phyloP scores from a whole-genome alignment of 2,888 invertebrate species.

The Pandemis corylana region DNA sequence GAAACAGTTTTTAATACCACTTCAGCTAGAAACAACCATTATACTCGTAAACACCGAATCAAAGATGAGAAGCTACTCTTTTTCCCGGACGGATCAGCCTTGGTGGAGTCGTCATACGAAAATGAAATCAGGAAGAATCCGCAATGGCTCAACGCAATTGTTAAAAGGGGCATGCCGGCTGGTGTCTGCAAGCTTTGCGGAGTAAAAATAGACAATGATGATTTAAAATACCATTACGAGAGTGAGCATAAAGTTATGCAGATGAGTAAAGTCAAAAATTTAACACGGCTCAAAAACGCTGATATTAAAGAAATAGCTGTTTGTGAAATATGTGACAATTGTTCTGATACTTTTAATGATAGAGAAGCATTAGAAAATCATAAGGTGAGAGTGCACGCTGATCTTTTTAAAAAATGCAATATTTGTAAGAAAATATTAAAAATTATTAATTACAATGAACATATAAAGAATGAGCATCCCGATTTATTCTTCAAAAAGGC shows the following conservation, averaged over 20 bases:
- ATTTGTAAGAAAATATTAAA: constrained; percentile 2
- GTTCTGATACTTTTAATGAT: constrained; percentile 1
- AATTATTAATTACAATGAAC: constrained; percentile 2
- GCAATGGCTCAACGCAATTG: background rate
- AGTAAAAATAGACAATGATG: constrained; percentile 1
- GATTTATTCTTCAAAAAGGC: background rate
- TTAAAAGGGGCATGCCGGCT: background rate
- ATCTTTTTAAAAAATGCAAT: background rate
- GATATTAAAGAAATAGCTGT: background rate
- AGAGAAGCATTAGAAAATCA: background rate
- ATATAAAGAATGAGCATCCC: constrained; percentile 1
- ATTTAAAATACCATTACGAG: constrained; percentile 7
- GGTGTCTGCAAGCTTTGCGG: constrained; percentile 11
- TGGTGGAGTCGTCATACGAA: constrained; percentile 13
- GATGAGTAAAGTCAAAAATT: background rate
- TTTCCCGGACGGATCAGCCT: background rate
- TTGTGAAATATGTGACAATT: background rate
- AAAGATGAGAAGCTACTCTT: constrained; percentile 12
- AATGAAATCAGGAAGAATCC: background rate
- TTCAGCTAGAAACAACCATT: constrained; percentile 2
- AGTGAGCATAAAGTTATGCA: constrained; percentile 2
- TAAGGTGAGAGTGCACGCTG: background rate
- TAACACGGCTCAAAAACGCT: constrained; percentile 1
- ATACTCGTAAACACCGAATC: constrained; percentile 1
- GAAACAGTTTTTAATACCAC: constrained; percentile 4